These are phyloP conservation scores for Gobio gobio DNA, from an alignment of 2,113 vertebrate species.

Conservation along the genomic window DNA sequence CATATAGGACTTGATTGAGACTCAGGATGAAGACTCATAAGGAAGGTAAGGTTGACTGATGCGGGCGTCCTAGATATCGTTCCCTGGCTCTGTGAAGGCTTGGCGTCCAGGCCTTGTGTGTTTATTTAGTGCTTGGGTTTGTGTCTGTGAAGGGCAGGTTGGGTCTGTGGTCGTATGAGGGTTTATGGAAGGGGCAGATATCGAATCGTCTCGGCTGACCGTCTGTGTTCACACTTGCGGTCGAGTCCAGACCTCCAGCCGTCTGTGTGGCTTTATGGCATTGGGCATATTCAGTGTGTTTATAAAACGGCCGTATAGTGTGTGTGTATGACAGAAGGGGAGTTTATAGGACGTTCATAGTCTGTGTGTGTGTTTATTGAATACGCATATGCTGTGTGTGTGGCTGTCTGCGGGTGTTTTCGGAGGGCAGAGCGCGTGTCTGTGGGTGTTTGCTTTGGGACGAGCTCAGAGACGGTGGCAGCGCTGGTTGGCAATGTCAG, in stretches of 20 bases:
- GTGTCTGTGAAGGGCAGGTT: conserved; percentile 12
- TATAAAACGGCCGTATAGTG: not conserved
- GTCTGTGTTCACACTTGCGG: conserved; percentile 31
- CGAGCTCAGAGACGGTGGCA: conserved; percentile 6
- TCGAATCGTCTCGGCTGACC: conserved; percentile 36
- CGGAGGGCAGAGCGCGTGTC: not conserved
- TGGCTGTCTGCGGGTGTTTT: conserved; percentile 46
- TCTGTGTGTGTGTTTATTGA: conserved; percentile 52
- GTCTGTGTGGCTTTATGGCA: conserved; percentile 30
- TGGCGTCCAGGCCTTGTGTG: not conserved
- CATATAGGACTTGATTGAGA: too few species aligned
- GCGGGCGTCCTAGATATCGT: too few species aligned
- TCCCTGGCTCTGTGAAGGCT: not conserved
- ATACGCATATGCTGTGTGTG: conserved; percentile 33
- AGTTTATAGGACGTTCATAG: conserved; percentile 28
- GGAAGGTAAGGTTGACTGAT: too few species aligned
- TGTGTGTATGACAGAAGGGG: conserved; percentile 8
- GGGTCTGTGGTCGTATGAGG: conserved; percentile 14
- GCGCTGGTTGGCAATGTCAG: not conserved
- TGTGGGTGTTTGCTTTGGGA: conserved; percentile 36
- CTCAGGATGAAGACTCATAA: too few species aligned
- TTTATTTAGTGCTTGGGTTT: not conserved
- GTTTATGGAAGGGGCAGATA: conserved; percentile 48
- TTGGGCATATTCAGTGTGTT: conserved; percentile 21
- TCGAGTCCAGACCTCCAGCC: conserved; percentile 21